Base-by-base conservation (phyloP, 2,888 invertebrate genomes). In the Xanthia togata region DNA sequence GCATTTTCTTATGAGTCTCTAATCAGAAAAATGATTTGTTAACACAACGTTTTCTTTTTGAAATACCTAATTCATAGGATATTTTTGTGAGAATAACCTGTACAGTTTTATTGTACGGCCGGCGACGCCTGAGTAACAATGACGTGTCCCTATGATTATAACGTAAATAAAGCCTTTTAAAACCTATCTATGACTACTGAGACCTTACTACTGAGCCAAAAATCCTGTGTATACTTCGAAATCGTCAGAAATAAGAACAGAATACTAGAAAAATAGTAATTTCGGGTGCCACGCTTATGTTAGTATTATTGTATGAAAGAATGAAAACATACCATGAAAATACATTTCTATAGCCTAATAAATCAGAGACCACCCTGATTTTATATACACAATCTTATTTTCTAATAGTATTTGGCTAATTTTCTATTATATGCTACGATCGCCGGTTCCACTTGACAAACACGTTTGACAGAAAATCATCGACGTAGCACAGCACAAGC, bases 131-230 rank as follows among this genome's bases (percentile, higher is more conserved):
- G 80, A 41, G 67, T 87, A 90, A 86, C 89, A 92, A 88, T 94
- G 95, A 95, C 95, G 95, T 95, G 95, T 95, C 94, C 94, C 60
- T 76, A 82, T 62, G 47, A 53, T 73, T 82, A 70, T 69, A 53
- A 78, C 17, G 73, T 47, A 55, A 73, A 55, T 60, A 68, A 44
- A 75, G 12, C 12, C 2, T 26, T 64, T 55, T 23, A 23, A 11
- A 41, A 11, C 17, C 0, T 47, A n/a, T 69, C 0, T 44, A 20
- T 41, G 1, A 47, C 5, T 9, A 31, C 38, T 3, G 6, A 20
- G n/a, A 35, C 26, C 9, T 47, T 14, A 74, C 0, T 31, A 57
- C n/a, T 4, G 23, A 5, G 12, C 6, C n/a, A 0, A 64, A 69
- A 69, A 41, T 20, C 9, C 20, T 26, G 35, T 69, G 11, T 26